These are phyloP conservation scores for Gobiocypris rarus DNA, from an alignment of 2,113 vertebrate species.

Conservation along the genomic window DNA sequence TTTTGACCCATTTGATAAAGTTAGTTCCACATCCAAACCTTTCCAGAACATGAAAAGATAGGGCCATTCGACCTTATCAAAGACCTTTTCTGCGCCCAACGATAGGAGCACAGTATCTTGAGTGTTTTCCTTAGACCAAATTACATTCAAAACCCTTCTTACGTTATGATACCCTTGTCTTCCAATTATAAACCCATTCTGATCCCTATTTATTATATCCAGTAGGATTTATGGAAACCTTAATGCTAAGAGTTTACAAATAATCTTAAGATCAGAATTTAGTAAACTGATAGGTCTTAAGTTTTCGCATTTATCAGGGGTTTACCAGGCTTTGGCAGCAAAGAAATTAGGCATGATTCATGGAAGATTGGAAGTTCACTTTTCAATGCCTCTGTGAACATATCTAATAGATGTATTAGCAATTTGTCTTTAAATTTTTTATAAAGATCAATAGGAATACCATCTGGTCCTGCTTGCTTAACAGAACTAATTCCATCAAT, in stretches of 20 bases:
- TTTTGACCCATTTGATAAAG: too few relatives aligned
- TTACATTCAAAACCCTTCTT: neutral
- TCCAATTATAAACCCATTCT: too few relatives aligned
- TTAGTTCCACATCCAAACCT: too few relatives aligned
- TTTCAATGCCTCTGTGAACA: neutral
- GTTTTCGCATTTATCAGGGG: neutral
- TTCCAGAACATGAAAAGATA: too few relatives aligned
- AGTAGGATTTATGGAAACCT: neutral
- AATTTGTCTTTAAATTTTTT: too few relatives aligned
- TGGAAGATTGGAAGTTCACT: neutral
- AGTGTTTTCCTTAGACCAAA: neutral
- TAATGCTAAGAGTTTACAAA: neutral
- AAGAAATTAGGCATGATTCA: neutral
- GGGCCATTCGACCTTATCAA: neutral
- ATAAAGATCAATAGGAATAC: too few relatives aligned
- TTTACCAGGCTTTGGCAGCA: neutral
- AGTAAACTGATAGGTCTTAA: neutral
- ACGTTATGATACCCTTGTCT: neutral
- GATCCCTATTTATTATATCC: neutral
- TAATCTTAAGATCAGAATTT: neutral
- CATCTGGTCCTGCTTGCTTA: too few relatives aligned
- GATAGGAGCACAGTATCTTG: neutral
- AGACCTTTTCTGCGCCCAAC: neutral
- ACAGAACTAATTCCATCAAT: too few relatives aligned
- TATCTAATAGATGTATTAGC: neutral